Evolutionary conservation across 1,140 invertebrate genomes (phyloP).

Genomic region (Drosophila nikananu): DNA sequence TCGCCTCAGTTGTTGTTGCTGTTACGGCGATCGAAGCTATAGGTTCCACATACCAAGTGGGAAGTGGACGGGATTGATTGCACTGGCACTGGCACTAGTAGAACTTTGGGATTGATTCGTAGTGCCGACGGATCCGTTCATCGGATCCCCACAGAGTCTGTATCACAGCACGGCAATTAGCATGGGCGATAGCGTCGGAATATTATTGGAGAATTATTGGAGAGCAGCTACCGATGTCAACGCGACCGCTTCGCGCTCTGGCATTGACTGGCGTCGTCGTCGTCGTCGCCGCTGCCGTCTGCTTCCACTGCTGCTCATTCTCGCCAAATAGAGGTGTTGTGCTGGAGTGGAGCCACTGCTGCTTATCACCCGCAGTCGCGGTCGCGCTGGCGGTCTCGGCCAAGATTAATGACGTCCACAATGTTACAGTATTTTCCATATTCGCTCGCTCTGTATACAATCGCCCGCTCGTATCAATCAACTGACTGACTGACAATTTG

Average conservation of each 20-base stretch:
- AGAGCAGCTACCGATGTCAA: conserved; percentile 76
- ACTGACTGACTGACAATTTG: conserved; percentile 27
- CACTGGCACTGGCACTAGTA: conserved; percentile 2
- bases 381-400: conserved; percentile 39
- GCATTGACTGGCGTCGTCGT: conserved; percentile 66
- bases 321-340: conserved; percentile 46
- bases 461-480: conserved; percentile 40
- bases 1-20: conserved; percentile 18
- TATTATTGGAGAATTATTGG: conserved; percentile 48
- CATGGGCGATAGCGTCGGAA: conserved; percentile 16
- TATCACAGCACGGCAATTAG: conserved; percentile 38
- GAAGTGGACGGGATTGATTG: conserved; percentile 34
- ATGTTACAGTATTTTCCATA: conserved; percentile 32
- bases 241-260: conserved; percentile 77
- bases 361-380: conserved; percentile 36
- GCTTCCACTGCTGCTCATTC: conserved; percentile 40
- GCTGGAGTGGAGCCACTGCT: conserved; percentile 27
- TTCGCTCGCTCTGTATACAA: conserved; percentile 21
- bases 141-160: conserved; percentile 24
- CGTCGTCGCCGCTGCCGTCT: conserved; percentile 19
- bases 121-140: conserved; percentile 2
- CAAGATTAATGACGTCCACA: conserved; percentile 68
- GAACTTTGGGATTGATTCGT: conserved; percentile 21
- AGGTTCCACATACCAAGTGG: conserved; percentile 38
- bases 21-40: conserved; percentile 19